Evolutionary conservation across 2,797 vertebrate genomes (phyloP).

Genomic region (Ciconia nigra): DNA sequence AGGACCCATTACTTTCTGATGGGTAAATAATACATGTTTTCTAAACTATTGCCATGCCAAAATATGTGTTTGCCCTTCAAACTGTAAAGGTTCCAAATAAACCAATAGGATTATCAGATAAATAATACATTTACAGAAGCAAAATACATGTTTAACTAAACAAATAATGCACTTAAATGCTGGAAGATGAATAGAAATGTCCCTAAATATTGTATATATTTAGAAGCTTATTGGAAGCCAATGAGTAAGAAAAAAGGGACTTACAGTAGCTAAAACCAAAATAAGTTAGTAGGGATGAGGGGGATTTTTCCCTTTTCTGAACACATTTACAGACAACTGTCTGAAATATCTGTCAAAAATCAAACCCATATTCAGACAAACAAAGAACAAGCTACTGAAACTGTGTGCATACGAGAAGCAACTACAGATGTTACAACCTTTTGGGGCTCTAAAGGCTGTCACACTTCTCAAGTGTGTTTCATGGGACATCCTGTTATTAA

Average conservation of each 20-base stretch:
- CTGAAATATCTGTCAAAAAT: not conserved
- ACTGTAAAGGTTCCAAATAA: conserved; percentile 52
- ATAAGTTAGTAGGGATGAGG: not conserved
- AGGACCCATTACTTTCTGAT: conserved; percentile 67
- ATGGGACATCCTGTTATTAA: not conserved
- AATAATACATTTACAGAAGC: conserved; percentile 25
- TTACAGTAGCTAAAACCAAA: not conserved
- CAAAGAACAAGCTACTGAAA: not conserved
- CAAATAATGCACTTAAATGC: not conserved
- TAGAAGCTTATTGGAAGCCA: not conserved
- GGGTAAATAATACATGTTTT: conserved; percentile 71
- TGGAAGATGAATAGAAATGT: not conserved
- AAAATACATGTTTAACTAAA: conserved; percentile 24
- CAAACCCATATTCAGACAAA: not conserved
- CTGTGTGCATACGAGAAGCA: not conserved
- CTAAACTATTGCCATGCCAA: conserved; percentile 61
- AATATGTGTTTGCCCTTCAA: conserved; percentile 26
- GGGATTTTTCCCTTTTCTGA: not conserved
- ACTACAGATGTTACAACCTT: not conserved
- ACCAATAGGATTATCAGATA: conserved; percentile 32
- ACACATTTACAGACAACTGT: not conserved
- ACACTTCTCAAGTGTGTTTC: not conserved
- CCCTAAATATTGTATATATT: not conserved
- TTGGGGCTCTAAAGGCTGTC: not conserved
- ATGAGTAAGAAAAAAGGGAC: not conserved